Evolutionary conservation across 1,140 invertebrate genomes (phyloP).

Genomic region (Trichogramma pretiosum): DNA sequence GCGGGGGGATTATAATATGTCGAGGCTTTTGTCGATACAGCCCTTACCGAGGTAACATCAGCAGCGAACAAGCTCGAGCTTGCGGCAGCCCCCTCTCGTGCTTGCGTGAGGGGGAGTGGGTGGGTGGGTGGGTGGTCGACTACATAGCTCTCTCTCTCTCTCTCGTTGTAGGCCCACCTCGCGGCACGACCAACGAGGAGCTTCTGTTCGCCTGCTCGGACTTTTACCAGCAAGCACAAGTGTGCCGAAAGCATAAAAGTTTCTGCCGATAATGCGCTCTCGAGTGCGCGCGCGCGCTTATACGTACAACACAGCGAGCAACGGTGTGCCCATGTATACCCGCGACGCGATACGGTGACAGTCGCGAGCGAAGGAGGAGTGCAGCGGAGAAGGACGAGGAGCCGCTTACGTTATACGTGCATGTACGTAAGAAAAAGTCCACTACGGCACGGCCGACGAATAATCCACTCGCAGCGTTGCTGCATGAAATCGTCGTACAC

Average conservation of each 20-base stretch:
- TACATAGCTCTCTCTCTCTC: too few species aligned
- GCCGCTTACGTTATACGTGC: neutral
- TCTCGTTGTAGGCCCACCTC: neutral
- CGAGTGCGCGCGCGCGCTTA: neutral
- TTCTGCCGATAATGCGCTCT: neutral
- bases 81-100: too few species aligned
- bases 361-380: too few species aligned
- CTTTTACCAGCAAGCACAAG: constrained; percentile 4
- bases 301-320: too few species aligned
- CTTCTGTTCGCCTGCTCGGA: neutral
- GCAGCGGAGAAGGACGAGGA: too few species aligned
- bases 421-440: constrained; percentile 3
- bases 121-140: too few species aligned
- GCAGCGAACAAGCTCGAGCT: neutral
- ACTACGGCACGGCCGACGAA: neutral
- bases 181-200: too few species aligned
- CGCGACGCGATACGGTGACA: too few species aligned
- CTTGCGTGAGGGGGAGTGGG: too few species aligned
- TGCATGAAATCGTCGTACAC: too few species aligned
- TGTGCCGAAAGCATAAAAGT: constrained; percentile 10
- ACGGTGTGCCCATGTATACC: too few species aligned
- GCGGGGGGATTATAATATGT: neutral
- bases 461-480: too few species aligned
- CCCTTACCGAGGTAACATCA: constrained; percentile 1
- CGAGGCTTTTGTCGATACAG: constrained; percentile 1